phyloP scores from a whole-genome alignment of 1,140 invertebrate genomes.

The Plutomurus gul region DNA sequence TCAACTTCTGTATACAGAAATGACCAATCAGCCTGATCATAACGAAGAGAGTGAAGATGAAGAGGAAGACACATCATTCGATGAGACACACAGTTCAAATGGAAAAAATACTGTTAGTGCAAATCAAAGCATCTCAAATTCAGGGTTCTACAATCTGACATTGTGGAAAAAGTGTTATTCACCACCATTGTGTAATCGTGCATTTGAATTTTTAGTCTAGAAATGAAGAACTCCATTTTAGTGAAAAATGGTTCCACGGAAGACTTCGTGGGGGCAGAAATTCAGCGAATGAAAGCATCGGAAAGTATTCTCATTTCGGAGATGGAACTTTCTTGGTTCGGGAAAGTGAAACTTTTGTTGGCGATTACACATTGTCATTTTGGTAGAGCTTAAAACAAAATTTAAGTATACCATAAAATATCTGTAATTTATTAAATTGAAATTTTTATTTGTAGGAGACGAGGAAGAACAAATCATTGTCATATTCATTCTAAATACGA shows the following conservation, averaged over 20 bases:
- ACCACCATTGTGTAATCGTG: too few species aligned
- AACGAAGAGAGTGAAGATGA: conserved; percentile 66
- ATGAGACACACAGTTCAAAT: conserved; percentile 48
- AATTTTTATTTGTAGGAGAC: conserved; percentile 64
- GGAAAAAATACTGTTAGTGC: conserved; percentile 35
- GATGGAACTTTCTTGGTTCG: conserved; percentile 95
- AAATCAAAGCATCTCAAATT: background rate
- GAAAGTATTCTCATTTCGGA: conserved; percentile 80
- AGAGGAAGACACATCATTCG: conserved; percentile 55
- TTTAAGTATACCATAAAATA: background rate
- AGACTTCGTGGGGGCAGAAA: conserved; percentile 76
- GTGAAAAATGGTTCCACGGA: conserved; percentile 95
- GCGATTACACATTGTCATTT: conserved; percentile 94
- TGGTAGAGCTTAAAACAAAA: conserved; percentile 63
- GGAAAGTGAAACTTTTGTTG: conserved; percentile 93
- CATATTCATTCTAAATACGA: conserved; percentile 88
- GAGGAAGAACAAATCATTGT: conserved; percentile 88
- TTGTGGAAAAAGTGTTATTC: too few species aligned
- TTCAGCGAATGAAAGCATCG: conserved; percentile 77
- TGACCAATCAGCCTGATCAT: conserved; percentile 57
- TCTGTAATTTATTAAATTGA: background rate
- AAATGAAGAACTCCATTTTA: conserved; percentile 85
- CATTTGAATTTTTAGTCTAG: background rate
- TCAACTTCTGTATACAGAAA: conserved; percentile 85
- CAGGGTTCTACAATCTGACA: background rate